phyloP scores from a whole-genome alignment of 2,888 invertebrate species.

The Clanis bilineata region DNA sequence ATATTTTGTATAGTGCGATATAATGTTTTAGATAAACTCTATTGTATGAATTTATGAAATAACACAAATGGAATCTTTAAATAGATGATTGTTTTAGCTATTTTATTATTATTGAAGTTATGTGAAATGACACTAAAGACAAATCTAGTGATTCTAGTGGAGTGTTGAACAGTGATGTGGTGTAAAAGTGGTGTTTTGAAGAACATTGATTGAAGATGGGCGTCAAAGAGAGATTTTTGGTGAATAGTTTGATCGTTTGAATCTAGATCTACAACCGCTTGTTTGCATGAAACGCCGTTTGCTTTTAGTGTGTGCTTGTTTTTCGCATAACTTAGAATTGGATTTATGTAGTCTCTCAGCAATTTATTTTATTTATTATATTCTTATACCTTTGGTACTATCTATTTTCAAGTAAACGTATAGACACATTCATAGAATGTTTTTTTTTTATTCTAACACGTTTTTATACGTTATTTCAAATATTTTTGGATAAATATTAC shows the following conservation, averaged over 20 bases:
- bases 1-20: no score
- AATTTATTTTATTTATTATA: no score
- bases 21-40: no score
- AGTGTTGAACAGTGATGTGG: not conserved
- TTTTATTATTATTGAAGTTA: not conserved
- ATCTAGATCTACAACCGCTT: not conserved
- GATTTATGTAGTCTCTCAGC: no score
- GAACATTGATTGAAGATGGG: constrained; percentile 47
- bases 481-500: no score
- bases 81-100: not conserved
- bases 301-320: not conserved
- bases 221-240: constrained; percentile 66
- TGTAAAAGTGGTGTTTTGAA: not conserved
- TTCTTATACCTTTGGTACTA: no score
- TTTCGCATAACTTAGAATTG: not conserved
- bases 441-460: no score
- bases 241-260: constrained; percentile 40
- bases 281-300: not conserved
- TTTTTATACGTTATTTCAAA: no score
- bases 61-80: no score
- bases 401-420: no score
- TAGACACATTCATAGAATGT: no score
- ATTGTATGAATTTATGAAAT: no score
- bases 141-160: not conserved
- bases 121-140: not conserved